Percentiles rank a stretch among this genome's conserved stretches.
phyloP scores from a whole-genome alignment of 2,113 vertebrate genomes.

The Stercorarius parasiticus region DNA sequence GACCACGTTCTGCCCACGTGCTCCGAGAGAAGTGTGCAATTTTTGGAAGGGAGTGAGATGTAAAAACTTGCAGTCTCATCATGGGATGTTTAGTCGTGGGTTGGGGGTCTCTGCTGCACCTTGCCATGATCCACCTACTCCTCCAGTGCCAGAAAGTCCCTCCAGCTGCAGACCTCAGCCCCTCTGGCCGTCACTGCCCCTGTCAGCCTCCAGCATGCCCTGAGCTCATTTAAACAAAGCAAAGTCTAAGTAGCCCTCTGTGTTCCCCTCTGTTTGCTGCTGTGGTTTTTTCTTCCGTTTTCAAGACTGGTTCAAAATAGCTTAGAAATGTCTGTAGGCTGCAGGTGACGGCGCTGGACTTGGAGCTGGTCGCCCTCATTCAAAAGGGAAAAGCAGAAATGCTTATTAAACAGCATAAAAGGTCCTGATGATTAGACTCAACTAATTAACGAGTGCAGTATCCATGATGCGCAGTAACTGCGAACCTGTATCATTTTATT shows the following conservation, averaged over 20 bases:
- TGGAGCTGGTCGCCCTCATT: background rate
- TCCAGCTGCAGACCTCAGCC: background rate
- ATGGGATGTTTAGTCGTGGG: fast-evolving
- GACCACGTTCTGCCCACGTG: fast-evolving
- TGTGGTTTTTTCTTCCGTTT: fast-evolving
- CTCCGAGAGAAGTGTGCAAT: fast-evolving
- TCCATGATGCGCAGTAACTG: background rate
- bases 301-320: fast-evolving
- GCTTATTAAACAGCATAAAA: background rate
- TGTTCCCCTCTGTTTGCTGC: fast-evolving
- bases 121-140: fast-evolving
- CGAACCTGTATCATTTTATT: background rate
- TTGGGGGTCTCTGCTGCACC: background rate
- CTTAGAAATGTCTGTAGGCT: background rate
- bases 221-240: fast-evolving
- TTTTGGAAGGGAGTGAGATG: background rate
- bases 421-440: background rate
- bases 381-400: background rate
- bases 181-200: fast-evolving
- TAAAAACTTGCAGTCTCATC: background rate
- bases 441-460: background rate
- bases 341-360: background rate
- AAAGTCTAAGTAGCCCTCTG: background rate
- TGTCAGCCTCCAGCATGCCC: background rate
- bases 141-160: background rate